A percentile compares a stretch with the other conserved stretches of the same genome.
These are phyloP conservation scores for Riptortus pedestris DNA, from an alignment of 1,140 invertebrate genomes.

Conservation along the genomic window DNA sequence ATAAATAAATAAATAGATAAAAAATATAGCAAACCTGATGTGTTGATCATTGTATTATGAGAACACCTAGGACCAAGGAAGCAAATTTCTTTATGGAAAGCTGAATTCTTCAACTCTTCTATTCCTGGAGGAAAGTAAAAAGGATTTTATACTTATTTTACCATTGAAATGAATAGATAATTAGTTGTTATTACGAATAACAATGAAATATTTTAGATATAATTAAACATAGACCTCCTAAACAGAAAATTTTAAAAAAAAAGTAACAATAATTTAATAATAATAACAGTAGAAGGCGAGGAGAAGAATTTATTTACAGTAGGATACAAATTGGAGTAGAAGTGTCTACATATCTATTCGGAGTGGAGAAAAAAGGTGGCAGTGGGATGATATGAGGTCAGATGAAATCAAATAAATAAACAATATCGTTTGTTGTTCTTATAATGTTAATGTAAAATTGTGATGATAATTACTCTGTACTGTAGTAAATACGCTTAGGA, in stretches of 20 bases:
- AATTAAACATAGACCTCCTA: not conserved
- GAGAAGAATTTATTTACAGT: too few relatives aligned
- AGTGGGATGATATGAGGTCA: too few relatives aligned
- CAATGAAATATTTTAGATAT: not conserved
- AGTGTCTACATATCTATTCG: too few relatives aligned
- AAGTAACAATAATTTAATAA: not conserved
- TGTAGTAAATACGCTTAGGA: too few relatives aligned
- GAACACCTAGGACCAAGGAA: conserved; percentile 20
- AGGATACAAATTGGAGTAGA: too few relatives aligned
- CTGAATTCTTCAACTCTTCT: conserved; percentile 25
- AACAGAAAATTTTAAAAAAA: not conserved
- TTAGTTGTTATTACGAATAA: not conserved
- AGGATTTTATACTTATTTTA: not conserved
- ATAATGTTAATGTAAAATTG: too few relatives aligned
- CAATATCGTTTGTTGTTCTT: too few relatives aligned
- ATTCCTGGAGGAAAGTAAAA: conserved; percentile 20
- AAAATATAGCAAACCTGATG: conserved; percentile 20
- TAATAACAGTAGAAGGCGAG: too few relatives aligned
- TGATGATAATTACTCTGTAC: too few relatives aligned
- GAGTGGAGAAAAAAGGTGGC: too few relatives aligned
- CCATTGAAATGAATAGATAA: not conserved
- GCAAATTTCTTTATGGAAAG: conserved; percentile 26
- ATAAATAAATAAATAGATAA: not conserved
- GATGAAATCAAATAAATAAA: too few relatives aligned
- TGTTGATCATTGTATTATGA: conserved; percentile 26